Base-by-base conservation (phyloP, 2,888 invertebrate genomes). In the Ophion obscuratus region DNA sequence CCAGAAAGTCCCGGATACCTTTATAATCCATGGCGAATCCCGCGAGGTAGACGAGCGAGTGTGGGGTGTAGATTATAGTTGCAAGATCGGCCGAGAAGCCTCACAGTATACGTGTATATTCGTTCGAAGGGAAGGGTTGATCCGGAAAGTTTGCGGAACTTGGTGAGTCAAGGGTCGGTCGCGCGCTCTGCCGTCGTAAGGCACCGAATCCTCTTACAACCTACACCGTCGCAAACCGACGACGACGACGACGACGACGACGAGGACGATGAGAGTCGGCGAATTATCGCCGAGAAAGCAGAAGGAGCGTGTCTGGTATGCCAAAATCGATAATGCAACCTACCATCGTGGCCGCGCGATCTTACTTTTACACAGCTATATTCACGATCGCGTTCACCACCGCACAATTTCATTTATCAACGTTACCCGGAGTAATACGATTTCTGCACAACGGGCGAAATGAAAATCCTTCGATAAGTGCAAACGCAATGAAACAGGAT, bases 281-380 rank as follows among this genome's bases (percentile, higher is more conserved):
- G 91, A 92, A 92, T 92, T 91, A 92, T 93, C 91, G 90, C 91
- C 90, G 89, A 90, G 92, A 85, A 92, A 92, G 92, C 91, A 91
- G 90, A 92, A 91, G 91, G 91, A 88, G 90, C 91, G 91, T 90
- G 91, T 92, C 91, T 92, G 92, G 92, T 92, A 92, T 92, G 92
- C 92, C 91, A 87, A 92, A 93, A 93, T 93, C 92, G 91, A 92
- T 92, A 92, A 89, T 89, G 89, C 88, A 85, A 83, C 88, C 86
- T 84, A 84, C 82, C 82, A 81, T 44, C 57, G 73, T 67, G 64
- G 85, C 14, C 14, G 67, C 79, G 64, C 68, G 78, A 75, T 84
- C 88, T 68, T 82, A 76, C 74, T 81, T 47, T 76, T 84, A 53
- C 66, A 68, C 57, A n/a, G 14, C 76, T 74, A 59, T 79, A 73